Evolutionary conservation across 2,113 vertebrate species (phyloP).

Genomic region (Herpetotheres cachinnans): DNA sequence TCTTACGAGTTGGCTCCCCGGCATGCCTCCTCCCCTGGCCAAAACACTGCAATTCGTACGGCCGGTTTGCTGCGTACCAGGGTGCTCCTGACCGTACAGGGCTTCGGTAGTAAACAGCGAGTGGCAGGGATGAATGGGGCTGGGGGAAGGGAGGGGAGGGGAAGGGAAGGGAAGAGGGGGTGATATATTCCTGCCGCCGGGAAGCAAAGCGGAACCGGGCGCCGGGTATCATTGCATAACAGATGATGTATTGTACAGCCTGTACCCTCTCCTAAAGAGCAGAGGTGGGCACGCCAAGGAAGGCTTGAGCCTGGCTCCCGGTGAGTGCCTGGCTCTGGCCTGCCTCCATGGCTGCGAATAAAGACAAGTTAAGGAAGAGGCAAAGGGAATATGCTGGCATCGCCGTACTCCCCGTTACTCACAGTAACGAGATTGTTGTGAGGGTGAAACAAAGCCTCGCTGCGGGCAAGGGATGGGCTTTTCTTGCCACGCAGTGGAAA

Average conservation of each 20-base stretch:
- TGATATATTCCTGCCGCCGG: constrained; percentile 15
- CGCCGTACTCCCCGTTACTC: background rate
- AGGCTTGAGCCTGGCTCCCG: constrained; percentile 59
- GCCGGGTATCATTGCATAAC: constrained; percentile 60
- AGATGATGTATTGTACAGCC: constrained; percentile 66
- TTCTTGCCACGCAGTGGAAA: background rate
- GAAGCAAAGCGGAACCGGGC: constrained; percentile 37
- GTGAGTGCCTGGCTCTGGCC: constrained; percentile 42
- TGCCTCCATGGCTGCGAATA: constrained; percentile 28
- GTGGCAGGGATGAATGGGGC: background rate
- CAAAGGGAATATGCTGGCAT: constrained; percentile 24
- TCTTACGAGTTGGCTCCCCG: background rate
- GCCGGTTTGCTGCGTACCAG: background rate
- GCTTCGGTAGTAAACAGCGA: background rate
- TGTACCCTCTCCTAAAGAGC: constrained; percentile 65
- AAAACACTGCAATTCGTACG: background rate
- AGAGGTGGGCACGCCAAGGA: constrained; percentile 64
- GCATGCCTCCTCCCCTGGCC: background rate
- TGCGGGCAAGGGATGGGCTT: background rate
- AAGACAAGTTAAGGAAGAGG: constrained; percentile 39
- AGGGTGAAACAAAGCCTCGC: background rate
- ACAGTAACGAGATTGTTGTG: background rate
- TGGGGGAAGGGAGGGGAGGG: background rate
- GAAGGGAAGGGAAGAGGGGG: background rate
- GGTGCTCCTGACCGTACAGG: background rate